A percentile compares a stretch with the other conserved stretches of the same genome.
Evolutionary conservation across 1,140 invertebrate genomes (phyloP).

Genomic region (Liolophura sinensis): DNA sequence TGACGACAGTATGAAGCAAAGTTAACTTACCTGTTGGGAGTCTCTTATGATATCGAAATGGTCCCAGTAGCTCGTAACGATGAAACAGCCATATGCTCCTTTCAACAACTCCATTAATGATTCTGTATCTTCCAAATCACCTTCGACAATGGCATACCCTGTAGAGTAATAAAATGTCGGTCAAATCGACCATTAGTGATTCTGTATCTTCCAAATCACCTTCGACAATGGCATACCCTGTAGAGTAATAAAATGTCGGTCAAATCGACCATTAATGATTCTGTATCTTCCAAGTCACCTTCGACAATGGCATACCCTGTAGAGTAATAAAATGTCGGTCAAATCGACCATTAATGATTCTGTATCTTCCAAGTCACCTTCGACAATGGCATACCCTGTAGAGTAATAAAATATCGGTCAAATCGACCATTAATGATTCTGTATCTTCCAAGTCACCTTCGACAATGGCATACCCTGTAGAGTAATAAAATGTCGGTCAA

Average conservation of each 20-base stretch:
- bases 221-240: background rate
- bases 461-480: no score
- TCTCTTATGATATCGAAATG: conserved; percentile 45
- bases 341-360: no score
- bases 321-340: background rate
- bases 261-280: background rate
- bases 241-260: background rate
- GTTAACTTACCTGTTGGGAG: conserved; percentile 29
- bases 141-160: conserved; percentile 42
- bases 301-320: background rate
- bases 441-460: no score
- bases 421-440: no score
- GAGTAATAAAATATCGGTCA: no score
- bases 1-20: background rate
- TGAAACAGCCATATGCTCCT: conserved; percentile 39
- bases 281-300: background rate
- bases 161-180: background rate
- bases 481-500: no score
- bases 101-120: conserved; percentile 35
- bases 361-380: no score
- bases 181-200: background rate
- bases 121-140: conserved; percentile 38
- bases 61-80: conserved; percentile 47
- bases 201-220: background rate
- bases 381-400: no score